phyloP scores from a whole-genome alignment of 2,888 invertebrate species.

The Arrhopalites spinosus region DNA sequence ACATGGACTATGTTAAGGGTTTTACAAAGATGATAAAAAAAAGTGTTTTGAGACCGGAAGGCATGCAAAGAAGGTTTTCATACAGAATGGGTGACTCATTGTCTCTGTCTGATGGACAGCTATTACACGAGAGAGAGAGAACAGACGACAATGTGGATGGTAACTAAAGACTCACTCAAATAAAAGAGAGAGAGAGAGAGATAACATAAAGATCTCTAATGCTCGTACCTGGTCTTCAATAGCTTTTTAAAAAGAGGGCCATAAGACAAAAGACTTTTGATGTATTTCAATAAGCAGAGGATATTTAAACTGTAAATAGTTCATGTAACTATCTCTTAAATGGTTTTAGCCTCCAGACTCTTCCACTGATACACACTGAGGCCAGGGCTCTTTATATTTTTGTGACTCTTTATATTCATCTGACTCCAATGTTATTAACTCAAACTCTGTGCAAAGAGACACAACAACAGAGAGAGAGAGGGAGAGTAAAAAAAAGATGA shows the following conservation, averaged over 20 bases:
- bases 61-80: neutral
- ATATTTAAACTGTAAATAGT: conserved; percentile 24
- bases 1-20: neutral
- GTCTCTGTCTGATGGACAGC: conserved; percentile 19
- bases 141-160: neutral
- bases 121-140: too few species aligned
- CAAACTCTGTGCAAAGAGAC: neutral
- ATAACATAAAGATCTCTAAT: conserved; percentile 29
- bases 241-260: conserved; percentile 3
- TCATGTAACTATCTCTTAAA: conserved; percentile 30
- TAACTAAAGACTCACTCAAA: neutral
- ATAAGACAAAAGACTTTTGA: conserved; percentile 17
- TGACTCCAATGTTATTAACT: neutral
- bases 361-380: neutral
- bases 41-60: neutral
- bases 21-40: neutral
- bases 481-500: neutral
- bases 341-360: conserved; percentile 22
- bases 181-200: neutral
- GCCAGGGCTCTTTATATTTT: neutral
- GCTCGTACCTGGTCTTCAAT: conserved; percentile 11
- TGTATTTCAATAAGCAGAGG: conserved; percentile 12
- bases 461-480: neutral
- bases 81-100: conserved; percentile 23
- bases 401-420: neutral